Percentiles rank a stretch among this genome's conserved stretches.
phyloP scores from a whole-genome alignment of 2,888 invertebrate species.

The Palloptera scutellata region DNA sequence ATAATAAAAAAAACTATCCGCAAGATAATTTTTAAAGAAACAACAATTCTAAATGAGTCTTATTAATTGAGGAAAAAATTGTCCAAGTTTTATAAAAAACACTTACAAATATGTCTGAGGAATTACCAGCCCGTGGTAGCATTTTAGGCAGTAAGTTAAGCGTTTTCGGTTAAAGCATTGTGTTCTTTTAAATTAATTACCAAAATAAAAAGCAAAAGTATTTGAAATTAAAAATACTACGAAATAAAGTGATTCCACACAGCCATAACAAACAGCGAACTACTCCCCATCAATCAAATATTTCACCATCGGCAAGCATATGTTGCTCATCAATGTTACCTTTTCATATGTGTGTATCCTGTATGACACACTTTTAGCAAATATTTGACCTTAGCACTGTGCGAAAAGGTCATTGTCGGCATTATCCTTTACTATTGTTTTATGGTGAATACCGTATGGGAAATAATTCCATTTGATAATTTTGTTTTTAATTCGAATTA shows the following conservation, averaged over 20 bases:
- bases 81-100: not conserved
- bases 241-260: too few species aligned
- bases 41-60: not conserved
- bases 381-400: constrained; percentile 34
- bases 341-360: not conserved
- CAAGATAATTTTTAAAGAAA: not conserved
- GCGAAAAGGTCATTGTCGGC: constrained; percentile 37
- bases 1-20: not conserved
- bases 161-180: not conserved
- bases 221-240: too few species aligned
- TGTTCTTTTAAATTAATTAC: too few species aligned
- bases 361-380: not conserved
- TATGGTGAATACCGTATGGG: not conserved
- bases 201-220: too few species aligned
- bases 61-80: not conserved
- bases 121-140: constrained; percentile 69
- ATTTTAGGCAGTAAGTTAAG: constrained; percentile 68
- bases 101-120: constrained; percentile 61
- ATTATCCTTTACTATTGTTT: not conserved
- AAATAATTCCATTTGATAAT: not conserved
- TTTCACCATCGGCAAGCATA: not conserved
- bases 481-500: not conserved
- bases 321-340: constrained; percentile 16
- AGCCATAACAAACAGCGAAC: too few species aligned
- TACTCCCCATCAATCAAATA: too few species aligned